Base-by-base conservation (phyloP, 1,140 invertebrate genomes). In the Arion vulgaris region DNA sequence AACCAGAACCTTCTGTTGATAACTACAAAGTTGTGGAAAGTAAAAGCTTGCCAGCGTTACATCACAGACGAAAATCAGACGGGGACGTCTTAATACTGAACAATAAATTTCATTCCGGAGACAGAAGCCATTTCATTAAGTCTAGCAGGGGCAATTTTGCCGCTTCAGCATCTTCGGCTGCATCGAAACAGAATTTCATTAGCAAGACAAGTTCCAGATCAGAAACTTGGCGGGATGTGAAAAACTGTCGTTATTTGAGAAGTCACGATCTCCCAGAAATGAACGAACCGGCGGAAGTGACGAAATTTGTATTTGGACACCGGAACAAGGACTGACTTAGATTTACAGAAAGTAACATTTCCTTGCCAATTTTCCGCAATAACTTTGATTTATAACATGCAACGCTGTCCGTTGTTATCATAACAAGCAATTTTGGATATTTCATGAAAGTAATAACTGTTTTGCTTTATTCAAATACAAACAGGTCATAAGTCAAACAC, bases 241-340 rank as follows among this genome's bases (percentile, higher is more conserved):
- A 49, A 9, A 53, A 73, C 32, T 81, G 80, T 62, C 69, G 62
- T 23, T 81, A 84, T 62, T 75, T 84, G n/a, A 62, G 83, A 32
- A 74, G 83, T n/a, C 72, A 84, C 23, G 80, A 84, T 32, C 83
- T 77, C 0, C 83, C 79, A 5, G 78, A 84, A 34, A 81, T 84
- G 83, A 73, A 51, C 13, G 74, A 81, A 66, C 79, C 83, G 28
- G 69, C n/a, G n/a, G 83, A 84, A 17, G 19, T 80, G 2, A 38
- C 36, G 1, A 57, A 77, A 26, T 84, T 81, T 69, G 83, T 84
- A 28, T 84, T 84, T 36, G 78, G 77, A 7, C 34, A 84, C 34
- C 51, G 76, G 34, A 51, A 68, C 15, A 38, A 62, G 66, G n/a
- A 57, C 49, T 53, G 7, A 53, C 34, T 28, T n/a, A 4, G 26